A percentile compares a stretch with the other conserved stretches of the same genome.
These are phyloP conservation scores for Pheosia tremula DNA, from an alignment of 2,888 invertebrate species.

Conservation along the genomic window DNA sequence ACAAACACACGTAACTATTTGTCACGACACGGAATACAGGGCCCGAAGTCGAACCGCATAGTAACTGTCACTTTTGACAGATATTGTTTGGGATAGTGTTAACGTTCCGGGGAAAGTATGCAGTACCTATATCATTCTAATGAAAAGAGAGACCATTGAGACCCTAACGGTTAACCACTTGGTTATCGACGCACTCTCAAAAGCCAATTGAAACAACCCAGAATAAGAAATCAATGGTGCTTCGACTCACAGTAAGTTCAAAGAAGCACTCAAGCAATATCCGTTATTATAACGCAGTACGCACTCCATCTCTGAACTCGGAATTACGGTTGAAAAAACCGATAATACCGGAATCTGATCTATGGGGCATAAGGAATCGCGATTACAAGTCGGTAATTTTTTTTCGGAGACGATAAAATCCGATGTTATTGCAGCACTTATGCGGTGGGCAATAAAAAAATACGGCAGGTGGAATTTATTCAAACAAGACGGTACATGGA, in stretches of 20 bases:
- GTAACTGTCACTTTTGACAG: too few species aligned
- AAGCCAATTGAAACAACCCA: too few species aligned
- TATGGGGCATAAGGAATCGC: slow-evolving; percentile 10
- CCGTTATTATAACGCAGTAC: slow-evolving; percentile 13
- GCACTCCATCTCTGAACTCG: slow-evolving; percentile 13
- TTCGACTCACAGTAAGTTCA: slow-evolving; percentile 4
- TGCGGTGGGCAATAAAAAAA: slow-evolving; percentile 40
- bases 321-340: slow-evolving; percentile 12
- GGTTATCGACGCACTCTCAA: too few species aligned
- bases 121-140: too few species aligned
- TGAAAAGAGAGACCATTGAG: too few species aligned
- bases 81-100: too few species aligned
- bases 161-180: too few species aligned
- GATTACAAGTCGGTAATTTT: slow-evolving; percentile 29
- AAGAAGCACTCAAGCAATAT: slow-evolving; percentile 10
- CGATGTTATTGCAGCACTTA: slow-evolving; percentile 39
- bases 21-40: too few species aligned
- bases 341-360: slow-evolving; percentile 14
- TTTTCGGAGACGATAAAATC: slow-evolving; percentile 43
- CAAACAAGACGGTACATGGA: slow-evolving; percentile 21
- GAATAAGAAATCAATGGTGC: slow-evolving; percentile 6
- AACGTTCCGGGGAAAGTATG: too few species aligned
- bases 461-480: slow-evolving; percentile 37
- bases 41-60: too few species aligned
- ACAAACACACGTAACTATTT: too few species aligned